A percentile compares a stretch with the other conserved stretches of the same genome.
Conservation (phyloP, 2,888 invertebrate species). For the Pyrrhosoma nymphula region DNA sequence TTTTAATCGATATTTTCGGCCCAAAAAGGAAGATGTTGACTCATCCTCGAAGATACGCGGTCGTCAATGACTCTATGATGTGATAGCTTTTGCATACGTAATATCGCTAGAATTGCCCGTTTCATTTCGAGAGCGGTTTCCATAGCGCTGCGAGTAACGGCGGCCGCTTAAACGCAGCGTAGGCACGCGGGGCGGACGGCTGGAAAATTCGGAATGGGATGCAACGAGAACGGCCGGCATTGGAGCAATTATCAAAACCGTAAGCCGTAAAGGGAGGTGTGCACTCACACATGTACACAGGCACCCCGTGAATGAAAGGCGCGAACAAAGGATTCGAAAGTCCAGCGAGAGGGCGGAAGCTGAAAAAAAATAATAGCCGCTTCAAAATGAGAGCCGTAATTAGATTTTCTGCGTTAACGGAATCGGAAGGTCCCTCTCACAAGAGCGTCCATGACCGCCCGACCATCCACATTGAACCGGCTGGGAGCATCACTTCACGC, state of each 20-base stretch:
- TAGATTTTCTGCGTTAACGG: conserved; percentile 2
- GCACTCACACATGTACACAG: not conserved
- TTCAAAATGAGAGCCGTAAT: not conserved
- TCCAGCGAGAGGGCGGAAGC: not conserved
- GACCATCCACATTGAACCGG: not conserved
- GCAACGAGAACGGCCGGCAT: not conserved
- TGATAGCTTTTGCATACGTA: no score
- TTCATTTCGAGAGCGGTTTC: not conserved
- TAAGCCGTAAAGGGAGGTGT: not conserved
- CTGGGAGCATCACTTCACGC: not conserved
- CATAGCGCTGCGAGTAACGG: no score
- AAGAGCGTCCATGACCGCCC: not conserved
- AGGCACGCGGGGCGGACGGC: not conserved
- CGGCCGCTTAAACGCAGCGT: not conserved
- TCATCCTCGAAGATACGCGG: no score
- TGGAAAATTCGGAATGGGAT: not conserved
- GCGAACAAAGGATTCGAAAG: not conserved
- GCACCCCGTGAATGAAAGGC: not conserved
- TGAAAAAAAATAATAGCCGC: not conserved
- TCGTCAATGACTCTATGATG: no score
- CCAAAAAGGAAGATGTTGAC: no score
- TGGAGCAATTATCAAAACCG: conserved; percentile 18
- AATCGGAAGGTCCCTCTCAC: not conserved
- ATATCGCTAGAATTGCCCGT: not conserved
- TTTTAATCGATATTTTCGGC: no score